A percentile compares a stretch with the other conserved stretches of the same genome.
phyloP scores from a whole-genome alignment of 2,113 vertebrate genomes.

The Stomatorhinus ivindoensis region DNA sequence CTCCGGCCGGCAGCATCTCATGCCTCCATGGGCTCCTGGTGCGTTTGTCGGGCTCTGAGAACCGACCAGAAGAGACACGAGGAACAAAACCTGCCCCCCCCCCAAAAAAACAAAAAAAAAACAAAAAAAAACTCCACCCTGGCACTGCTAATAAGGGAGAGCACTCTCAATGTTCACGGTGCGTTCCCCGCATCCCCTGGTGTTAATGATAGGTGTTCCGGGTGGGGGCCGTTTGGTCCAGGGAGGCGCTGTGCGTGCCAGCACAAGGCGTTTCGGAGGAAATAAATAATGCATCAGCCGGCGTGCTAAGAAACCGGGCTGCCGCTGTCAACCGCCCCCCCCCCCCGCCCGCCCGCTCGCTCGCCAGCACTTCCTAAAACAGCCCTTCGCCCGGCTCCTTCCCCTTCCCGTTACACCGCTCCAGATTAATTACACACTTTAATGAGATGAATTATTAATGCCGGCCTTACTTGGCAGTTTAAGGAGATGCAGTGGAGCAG shows the following conservation, averaged over 20 bases:
- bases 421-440: conserved; percentile 99
- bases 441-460: conserved; percentile 99
- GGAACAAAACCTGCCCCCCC: neutral
- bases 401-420: conserved; percentile 61
- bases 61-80: neutral
- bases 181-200: conserved; percentile 23
- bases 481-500: conserved; percentile 84
- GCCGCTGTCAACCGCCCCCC: conserved; percentile 40
- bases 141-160: conserved; percentile 18
- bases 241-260: conserved; percentile 40
- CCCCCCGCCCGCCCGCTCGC: conserved; percentile 27
- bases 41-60: neutral
- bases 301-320: conserved; percentile 26
- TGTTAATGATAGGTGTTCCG: conserved; percentile 38
- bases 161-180: neutral
- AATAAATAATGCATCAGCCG: conserved; percentile 48
- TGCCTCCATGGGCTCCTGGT: neutral
- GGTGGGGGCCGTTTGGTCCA: conserved; percentile 28
- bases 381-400: conserved; percentile 44
- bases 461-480: conserved; percentile 96
- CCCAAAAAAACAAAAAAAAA: neutral
- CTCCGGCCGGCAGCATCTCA: neutral
- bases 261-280: conserved; percentile 39
- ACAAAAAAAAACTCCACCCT: conserved; percentile 10
- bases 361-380: conserved; percentile 16